Evolutionary conservation across 2,888 invertebrate species (phyloP).

Genomic region (Drosophila longiperda): DNA sequence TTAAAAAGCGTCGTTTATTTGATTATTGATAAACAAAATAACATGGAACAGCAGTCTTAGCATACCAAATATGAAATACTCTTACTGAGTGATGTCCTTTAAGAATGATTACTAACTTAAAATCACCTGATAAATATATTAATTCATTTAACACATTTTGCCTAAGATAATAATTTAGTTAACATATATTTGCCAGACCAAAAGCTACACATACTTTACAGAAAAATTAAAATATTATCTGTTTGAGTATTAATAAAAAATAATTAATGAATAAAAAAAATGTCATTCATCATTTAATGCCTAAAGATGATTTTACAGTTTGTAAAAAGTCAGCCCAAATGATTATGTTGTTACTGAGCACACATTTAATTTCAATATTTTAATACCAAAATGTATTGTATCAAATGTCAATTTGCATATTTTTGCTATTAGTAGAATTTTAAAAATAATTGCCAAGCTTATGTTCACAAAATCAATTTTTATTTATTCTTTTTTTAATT

Average conservation of each 20-base stretch:
- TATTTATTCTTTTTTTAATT: background rate
- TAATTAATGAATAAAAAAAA: slow-evolving; percentile 12
- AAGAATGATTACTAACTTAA: background rate
- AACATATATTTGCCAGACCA: background rate
- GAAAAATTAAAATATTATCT: background rate
- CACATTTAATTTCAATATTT: slow-evolving; percentile 6
- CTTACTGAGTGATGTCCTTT: background rate
- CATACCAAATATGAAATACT: background rate
- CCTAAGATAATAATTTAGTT: background rate
- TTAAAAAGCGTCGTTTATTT: slow-evolving; percentile 60
- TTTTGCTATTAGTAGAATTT: background rate
- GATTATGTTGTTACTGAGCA: slow-evolving; percentile 11
- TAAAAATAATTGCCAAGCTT: background rate
- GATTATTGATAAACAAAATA: slow-evolving; percentile 61
- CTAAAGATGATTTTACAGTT: slow-evolving; percentile 40
- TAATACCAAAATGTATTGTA: background rate
- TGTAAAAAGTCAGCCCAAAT: slow-evolving; percentile 5
- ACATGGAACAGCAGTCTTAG: background rate
- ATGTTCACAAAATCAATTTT: background rate
- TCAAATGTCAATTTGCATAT: background rate
- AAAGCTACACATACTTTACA: background rate
- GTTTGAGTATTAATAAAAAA: background rate
- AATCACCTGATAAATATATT: background rate
- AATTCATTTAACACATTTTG: background rate
- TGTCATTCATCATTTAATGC: slow-evolving; percentile 36